These are phyloP conservation scores for Tyrannus savana DNA, from an alignment of 2,113 vertebrate genomes.

Conservation along the genomic window DNA sequence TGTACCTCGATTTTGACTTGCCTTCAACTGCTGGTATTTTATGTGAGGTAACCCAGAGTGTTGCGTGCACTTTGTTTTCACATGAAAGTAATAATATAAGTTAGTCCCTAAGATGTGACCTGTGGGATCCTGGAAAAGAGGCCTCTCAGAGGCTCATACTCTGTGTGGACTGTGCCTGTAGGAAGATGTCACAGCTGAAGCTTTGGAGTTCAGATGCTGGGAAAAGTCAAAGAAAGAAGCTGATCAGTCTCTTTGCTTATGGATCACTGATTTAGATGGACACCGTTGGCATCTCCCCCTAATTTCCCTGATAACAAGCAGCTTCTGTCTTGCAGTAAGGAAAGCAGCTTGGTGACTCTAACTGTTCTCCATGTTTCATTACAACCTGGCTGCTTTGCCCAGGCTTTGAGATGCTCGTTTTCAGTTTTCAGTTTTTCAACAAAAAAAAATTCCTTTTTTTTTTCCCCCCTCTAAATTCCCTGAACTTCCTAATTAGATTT, in stretches of 20 bases:
- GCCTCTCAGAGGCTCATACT: background rate
- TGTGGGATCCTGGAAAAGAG: background rate
- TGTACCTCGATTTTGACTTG: background rate
- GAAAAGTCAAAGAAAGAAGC: background rate
- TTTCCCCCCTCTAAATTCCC: background rate
- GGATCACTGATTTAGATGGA: background rate
- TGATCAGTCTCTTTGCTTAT: background rate
- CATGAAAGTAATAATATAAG: background rate
- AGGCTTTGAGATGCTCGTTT: background rate
- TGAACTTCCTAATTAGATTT: conserved; percentile 41
- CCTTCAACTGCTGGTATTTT: background rate
- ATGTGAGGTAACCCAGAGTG: background rate
- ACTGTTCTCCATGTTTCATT: background rate
- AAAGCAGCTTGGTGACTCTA: background rate
- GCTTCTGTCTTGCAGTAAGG: background rate
- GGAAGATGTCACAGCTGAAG: background rate
- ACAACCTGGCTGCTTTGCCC: background rate
- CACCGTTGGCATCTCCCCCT: background rate
- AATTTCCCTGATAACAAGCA: background rate
- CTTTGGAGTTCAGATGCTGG: background rate
- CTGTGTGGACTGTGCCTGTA: background rate
- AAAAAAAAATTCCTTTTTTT: background rate
- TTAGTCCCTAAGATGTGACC: background rate
- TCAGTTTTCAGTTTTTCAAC: background rate
- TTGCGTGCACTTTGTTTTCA: background rate